Percentiles rank a stretch among this genome's conserved stretches.
phyloP scores from a whole-genome alignment of 1,140 invertebrate genomes.

The Leptoteleia sp. region DNA sequence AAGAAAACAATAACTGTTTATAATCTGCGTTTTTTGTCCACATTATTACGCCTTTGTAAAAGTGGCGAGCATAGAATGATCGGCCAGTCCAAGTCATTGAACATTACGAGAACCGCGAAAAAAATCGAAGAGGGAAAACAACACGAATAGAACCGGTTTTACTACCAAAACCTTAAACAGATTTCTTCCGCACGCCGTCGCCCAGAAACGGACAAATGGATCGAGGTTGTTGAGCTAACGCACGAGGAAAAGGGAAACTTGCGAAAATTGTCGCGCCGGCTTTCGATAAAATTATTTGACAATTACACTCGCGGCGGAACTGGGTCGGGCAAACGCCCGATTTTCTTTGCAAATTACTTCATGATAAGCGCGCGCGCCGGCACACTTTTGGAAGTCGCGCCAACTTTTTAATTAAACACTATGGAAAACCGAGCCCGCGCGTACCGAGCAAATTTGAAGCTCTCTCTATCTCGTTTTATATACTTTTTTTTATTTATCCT shows the following conservation, averaged over 20 bases:
- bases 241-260: constrained; percentile 70
- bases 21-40: too few relatives aligned
- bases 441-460: too few relatives aligned
- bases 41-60: too few relatives aligned
- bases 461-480: too few relatives aligned
- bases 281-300: constrained; percentile 55
- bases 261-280: constrained; percentile 67
- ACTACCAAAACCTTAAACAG: constrained; percentile 77
- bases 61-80: constrained; percentile 20
- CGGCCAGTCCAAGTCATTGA: constrained; percentile 31
- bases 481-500: too few relatives aligned
- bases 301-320: constrained; percentile 28
- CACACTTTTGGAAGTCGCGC: too few relatives aligned
- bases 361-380: too few relatives aligned
- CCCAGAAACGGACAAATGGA: constrained; percentile 78
- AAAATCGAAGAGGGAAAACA: constrained; percentile 57
- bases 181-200: constrained; percentile 77
- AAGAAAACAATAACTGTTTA: too few relatives aligned
- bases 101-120: constrained; percentile 43
- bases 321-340: neutral
- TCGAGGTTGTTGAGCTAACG: constrained; percentile 73
- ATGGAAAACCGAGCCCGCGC: too few relatives aligned
- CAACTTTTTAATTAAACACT: too few relatives aligned
- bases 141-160: constrained; percentile 75
- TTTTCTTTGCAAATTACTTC: neutral